These are phyloP conservation scores for Loriculus beryllinus DNA, from an alignment of 2,797 vertebrate species.

Conservation along the genomic window DNA sequence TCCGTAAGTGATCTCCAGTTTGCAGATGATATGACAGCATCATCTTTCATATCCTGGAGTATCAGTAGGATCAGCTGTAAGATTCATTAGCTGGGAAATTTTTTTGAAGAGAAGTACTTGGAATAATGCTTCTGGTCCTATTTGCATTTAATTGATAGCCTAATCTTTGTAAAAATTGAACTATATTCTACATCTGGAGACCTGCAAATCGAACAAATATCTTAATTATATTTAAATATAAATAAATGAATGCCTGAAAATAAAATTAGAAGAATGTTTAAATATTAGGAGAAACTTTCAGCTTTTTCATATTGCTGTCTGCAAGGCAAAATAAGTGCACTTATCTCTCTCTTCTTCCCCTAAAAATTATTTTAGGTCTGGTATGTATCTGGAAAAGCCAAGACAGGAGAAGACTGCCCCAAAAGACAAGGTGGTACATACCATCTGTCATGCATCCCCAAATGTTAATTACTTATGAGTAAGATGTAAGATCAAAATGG, in stretches of 20 bases:
- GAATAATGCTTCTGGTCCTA: not conserved
- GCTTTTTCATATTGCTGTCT: not conserved
- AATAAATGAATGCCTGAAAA: not conserved
- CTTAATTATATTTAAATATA: not conserved
- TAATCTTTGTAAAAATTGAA: not conserved
- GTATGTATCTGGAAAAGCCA: slow-evolving; percentile 11
- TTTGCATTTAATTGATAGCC: not conserved
- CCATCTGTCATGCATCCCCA: slow-evolving; percentile 49
- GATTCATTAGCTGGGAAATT: not conserved
- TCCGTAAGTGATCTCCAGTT: not conserved
- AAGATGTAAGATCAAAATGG: slow-evolving; percentile 44
- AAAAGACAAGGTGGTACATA: slow-evolving; percentile 48
- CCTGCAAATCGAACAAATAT: not conserved
- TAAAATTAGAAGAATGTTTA: not conserved
- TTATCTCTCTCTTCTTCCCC: not conserved
- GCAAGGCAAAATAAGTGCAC: not conserved
- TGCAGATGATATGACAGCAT: not conserved
- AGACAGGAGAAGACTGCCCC: slow-evolving; percentile 36
- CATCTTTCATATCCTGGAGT: not conserved
- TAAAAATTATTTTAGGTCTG: not conserved
- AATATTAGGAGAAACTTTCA: not conserved
- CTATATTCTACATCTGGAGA: not conserved
- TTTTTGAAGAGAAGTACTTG: not conserved
- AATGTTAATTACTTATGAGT: slow-evolving; percentile 60
- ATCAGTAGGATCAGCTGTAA: not conserved